Percentiles rank a stretch among this genome's conserved stretches.
These are phyloP conservation scores for Pipistrellus pipistrellus DNA, from an alignment of 2,797 vertebrate species.

Conservation along the genomic window DNA sequence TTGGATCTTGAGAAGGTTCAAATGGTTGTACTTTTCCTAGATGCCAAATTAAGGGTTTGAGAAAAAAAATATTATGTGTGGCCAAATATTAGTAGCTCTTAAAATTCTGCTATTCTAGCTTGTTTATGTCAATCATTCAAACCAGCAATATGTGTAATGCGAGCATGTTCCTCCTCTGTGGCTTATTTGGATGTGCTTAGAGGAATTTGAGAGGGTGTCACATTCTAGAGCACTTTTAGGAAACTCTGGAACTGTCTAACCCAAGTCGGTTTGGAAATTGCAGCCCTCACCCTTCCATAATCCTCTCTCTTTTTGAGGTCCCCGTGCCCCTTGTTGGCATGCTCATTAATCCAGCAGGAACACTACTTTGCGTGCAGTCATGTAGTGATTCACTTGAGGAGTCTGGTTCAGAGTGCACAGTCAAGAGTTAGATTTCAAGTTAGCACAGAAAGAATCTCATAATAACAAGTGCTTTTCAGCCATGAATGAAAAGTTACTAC, in stretches of 20 bases:
- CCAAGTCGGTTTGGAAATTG: not conserved
- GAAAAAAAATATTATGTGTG: not conserved
- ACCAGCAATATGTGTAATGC: not conserved
- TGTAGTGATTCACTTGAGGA: not conserved
- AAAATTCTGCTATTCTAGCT: not conserved
- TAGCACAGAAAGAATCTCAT: not conserved
- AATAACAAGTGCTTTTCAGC: not conserved
- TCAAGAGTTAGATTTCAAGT: not conserved
- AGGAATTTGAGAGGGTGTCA: not conserved
- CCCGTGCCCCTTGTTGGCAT: rapidly evolving
- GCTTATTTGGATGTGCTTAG: not conserved
- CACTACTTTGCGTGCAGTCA: not conserved
- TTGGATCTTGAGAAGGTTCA: not conserved
- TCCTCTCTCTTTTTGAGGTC: not conserved
- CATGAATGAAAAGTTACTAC: conserved; percentile 26
- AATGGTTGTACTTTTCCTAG: not conserved
- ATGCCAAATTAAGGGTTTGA: not conserved
- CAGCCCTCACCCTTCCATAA: not conserved
- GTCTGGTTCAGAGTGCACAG: not conserved
- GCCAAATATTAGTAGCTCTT: not conserved
- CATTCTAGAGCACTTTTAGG: not conserved
- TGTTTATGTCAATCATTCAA: not conserved
- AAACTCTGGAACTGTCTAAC: not conserved
- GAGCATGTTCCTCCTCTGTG: not conserved
- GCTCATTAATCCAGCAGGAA: not conserved